These are phyloP conservation scores for Motacilla tschutschensis DNA, from an alignment of 2,113 vertebrate species.

Conservation along the genomic window DNA sequence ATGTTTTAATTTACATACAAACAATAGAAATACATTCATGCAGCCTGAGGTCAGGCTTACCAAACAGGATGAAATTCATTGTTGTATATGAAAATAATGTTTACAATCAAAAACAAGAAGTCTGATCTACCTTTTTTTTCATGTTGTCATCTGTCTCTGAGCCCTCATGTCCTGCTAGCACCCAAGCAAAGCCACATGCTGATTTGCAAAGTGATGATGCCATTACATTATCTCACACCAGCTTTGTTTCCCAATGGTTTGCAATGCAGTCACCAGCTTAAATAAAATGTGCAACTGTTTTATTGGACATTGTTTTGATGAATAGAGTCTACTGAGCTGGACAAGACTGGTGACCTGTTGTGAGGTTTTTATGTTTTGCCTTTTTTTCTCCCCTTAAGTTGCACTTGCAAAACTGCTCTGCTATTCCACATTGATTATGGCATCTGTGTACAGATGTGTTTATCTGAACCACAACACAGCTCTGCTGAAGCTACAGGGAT, in stretches of 20 bases:
- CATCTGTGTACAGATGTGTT: conserved; percentile 60
- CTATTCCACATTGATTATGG: conserved; percentile 66
- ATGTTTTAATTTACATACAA: conserved; percentile 57
- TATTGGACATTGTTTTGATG: conserved; percentile 14
- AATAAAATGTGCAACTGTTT: conserved; percentile 46
- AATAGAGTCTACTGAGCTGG: conserved; percentile 49
- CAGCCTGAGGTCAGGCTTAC: conserved; percentile 51
- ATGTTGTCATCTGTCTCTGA: conserved; percentile 57
- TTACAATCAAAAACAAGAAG: conserved; percentile 57
- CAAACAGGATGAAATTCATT: conserved; percentile 49
- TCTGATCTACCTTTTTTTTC: conserved; percentile 46
- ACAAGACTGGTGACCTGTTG: conserved; percentile 24
- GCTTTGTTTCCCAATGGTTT: conserved; percentile 63
- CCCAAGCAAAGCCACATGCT: conserved; percentile 68
- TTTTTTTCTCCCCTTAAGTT: not conserved
- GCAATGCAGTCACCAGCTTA: conserved; percentile 53
- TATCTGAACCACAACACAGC: conserved; percentile 54
- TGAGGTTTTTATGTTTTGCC: not conserved
- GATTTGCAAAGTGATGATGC: conserved; percentile 72
- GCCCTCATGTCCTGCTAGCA: conserved; percentile 49
- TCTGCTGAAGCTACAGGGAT: conserved; percentile 52
- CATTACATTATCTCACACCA: conserved; percentile 56
- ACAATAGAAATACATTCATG: conserved; percentile 40
- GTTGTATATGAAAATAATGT: conserved; percentile 43
- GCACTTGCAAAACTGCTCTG: conserved; percentile 64